Evolutionary conservation across 1,140 invertebrate species (phyloP).

Genomic region (Notospermus geniculatus): DNA sequence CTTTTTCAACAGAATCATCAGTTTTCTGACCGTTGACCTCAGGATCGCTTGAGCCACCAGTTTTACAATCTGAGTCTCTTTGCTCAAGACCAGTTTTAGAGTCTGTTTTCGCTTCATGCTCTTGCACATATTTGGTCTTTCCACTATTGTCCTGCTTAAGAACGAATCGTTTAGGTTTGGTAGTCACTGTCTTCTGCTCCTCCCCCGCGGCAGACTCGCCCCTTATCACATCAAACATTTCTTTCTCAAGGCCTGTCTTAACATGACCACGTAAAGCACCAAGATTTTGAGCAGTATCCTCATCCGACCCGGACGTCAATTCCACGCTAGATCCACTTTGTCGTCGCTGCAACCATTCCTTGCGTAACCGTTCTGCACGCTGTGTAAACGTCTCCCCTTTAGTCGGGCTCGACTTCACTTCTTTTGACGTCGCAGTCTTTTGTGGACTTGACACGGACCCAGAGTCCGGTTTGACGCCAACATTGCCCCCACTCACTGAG

Average conservation of each 20-base stretch:
- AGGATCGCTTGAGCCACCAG: too few relatives aligned
- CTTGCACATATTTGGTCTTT: not conserved
- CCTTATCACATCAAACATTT: too few relatives aligned
- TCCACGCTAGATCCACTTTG: not conserved
- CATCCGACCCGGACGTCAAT: not conserved
- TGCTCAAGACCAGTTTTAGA: not conserved
- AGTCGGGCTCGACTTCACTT: not conserved
- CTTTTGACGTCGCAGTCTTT: too few relatives aligned
- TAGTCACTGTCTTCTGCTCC: not conserved
- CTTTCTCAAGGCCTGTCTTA: too few relatives aligned
- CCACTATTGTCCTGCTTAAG: constrained; percentile 12
- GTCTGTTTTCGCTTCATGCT: not conserved
- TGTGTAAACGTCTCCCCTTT: constrained; percentile 5
- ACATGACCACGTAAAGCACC: too few relatives aligned
- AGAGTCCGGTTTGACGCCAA: too few relatives aligned
- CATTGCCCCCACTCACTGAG: too few relatives aligned
- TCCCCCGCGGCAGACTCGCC: too few relatives aligned
- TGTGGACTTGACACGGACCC: too few relatives aligned
- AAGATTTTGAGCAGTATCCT: not conserved
- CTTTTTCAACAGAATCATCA: too few relatives aligned
- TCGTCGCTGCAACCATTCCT: not conserved
- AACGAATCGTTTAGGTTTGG: constrained; percentile 8
- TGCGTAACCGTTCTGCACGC: constrained; percentile 3
- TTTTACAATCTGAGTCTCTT: too few relatives aligned
- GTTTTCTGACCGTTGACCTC: too few relatives aligned